A percentile compares a stretch with the other conserved stretches of the same genome.
These are phyloP conservation scores for Drosophila prosaltans DNA, from an alignment of 1,140 invertebrate genomes.

Conservation along the genomic window DNA sequence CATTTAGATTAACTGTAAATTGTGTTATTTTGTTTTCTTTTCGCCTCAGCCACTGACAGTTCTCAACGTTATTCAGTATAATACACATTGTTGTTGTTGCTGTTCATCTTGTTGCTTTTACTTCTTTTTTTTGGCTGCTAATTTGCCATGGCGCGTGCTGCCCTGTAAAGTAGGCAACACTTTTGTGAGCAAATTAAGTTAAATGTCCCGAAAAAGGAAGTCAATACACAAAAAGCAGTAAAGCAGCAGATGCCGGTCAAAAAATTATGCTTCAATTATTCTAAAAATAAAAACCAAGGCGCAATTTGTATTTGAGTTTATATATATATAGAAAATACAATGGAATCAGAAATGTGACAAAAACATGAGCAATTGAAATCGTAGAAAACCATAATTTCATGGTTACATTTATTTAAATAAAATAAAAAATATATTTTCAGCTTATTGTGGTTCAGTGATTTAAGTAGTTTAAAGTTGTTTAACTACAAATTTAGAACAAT, in stretches of 20 bases:
- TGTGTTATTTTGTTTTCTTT: slow-evolving; percentile 76
- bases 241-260: slow-evolving; percentile 54
- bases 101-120: slow-evolving; percentile 34
- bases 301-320: slow-evolving; percentile 58
- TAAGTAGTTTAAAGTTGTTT: too few relatives aligned
- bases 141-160: slow-evolving; percentile 62
- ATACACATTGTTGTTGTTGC: slow-evolving; percentile 14
- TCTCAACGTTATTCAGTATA: slow-evolving; percentile 17
- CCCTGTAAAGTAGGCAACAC: slow-evolving; percentile 73
- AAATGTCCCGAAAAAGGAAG: slow-evolving; percentile 56
- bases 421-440: neutral
- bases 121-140: slow-evolving; percentile 37
- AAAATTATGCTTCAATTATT: slow-evolving; percentile 79
- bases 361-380: too few relatives aligned
- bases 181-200: slow-evolving; percentile 61
- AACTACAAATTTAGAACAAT: too few relatives aligned
- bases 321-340: slow-evolving; percentile 18
- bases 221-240: slow-evolving; percentile 47
- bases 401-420: neutral
- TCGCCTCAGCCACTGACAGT: slow-evolving; percentile 49
- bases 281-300: slow-evolving; percentile 64
- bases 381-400: too few relatives aligned
- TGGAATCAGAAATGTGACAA: neutral
- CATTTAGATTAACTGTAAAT: slow-evolving; percentile 82
- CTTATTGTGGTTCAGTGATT: neutral